phyloP scores from a whole-genome alignment of 2,888 invertebrate species.

The Oscheius sp. region DNA sequence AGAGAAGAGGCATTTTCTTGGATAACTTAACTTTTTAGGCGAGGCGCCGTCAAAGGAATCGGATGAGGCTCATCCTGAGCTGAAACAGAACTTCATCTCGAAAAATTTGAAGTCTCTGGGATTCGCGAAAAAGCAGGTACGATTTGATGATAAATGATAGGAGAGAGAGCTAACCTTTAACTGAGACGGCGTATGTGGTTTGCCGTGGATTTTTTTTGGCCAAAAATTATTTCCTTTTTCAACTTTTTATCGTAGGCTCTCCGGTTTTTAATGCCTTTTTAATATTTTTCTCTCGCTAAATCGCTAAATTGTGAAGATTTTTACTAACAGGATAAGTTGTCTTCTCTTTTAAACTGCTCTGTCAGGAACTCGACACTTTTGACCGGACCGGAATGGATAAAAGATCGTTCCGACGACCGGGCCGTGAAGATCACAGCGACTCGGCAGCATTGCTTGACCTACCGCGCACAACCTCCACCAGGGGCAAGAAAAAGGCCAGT shows the following conservation, averaged over 20 bases:
- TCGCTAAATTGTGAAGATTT: neutral
- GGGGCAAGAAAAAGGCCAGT: slow-evolving; percentile 61
- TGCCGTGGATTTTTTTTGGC: slow-evolving; percentile 24
- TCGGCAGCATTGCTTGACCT: slow-evolving; percentile 63
- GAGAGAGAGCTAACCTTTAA: neutral
- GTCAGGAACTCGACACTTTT: slow-evolving; percentile 34
- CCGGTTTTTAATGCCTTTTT: slow-evolving; percentile 10
- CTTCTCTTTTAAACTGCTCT: slow-evolving; percentile 11
- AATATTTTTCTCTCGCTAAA: neutral
- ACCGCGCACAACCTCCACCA: slow-evolving; percentile 55
- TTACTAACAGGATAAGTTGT: slow-evolving; percentile 2
- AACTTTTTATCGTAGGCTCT: neutral
- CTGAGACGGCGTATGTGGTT: neutral
- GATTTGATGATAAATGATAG: no score
- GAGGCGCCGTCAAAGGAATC: slow-evolving; percentile 51
- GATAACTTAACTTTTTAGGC: slow-evolving; percentile 33
- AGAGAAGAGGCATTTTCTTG: no score
- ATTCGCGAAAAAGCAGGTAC: slow-evolving; percentile 67
- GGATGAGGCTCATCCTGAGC: slow-evolving; percentile 70
- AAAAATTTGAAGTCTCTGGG: slow-evolving; percentile 68
- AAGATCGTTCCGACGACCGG: slow-evolving; percentile 60
- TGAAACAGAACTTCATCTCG: slow-evolving; percentile 64
- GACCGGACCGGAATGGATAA: slow-evolving; percentile 56
- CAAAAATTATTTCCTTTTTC: neutral
- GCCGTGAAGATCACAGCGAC: slow-evolving; percentile 55